Percentiles rank a stretch among this genome's conserved stretches.
These are phyloP conservation scores for Tachuris rubrigastra DNA, from an alignment of 2,113 vertebrate species.

Conservation along the genomic window DNA sequence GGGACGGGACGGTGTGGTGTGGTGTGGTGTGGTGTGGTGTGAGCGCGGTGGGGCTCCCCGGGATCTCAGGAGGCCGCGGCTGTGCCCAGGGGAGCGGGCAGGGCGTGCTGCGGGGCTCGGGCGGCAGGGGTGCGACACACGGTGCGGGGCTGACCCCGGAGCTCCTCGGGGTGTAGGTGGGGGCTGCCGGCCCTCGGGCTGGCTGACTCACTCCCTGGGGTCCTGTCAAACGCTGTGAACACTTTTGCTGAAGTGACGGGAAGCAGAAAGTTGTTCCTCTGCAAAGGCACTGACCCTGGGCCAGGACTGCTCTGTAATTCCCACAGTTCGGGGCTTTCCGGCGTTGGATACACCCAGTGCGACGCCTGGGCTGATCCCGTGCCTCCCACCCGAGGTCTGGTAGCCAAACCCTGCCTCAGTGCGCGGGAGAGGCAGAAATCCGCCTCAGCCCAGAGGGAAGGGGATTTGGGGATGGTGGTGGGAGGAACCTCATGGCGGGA, in stretches of 20 bases:
- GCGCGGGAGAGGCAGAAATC: neutral
- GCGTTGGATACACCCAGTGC: fast-evolving
- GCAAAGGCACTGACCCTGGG: neutral
- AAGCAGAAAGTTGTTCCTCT: fast-evolving
- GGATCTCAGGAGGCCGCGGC: no score
- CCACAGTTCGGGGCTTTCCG: neutral
- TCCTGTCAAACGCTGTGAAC: fast-evolving
- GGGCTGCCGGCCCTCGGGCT: neutral
- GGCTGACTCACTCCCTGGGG: fast-evolving
- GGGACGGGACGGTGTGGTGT: no score
- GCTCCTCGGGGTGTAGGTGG: neutral
- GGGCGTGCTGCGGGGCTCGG: no score
- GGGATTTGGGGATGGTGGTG: fast-evolving
- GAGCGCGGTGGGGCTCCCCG: neutral
- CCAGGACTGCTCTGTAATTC: fast-evolving
- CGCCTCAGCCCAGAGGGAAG: fast-evolving
- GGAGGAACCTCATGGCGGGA: neutral
- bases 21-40: no score
- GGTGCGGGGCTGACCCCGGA: neutral
- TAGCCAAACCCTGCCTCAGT: fast-evolving
- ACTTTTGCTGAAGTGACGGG: fast-evolving
- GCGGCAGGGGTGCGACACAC: neutral
- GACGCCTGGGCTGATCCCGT: neutral
- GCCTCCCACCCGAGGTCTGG: neutral
- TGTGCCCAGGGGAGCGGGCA: neutral